These are phyloP conservation scores for Anableps anableps DNA, from an alignment of 2,797 vertebrate genomes.

Conservation along the genomic window DNA sequence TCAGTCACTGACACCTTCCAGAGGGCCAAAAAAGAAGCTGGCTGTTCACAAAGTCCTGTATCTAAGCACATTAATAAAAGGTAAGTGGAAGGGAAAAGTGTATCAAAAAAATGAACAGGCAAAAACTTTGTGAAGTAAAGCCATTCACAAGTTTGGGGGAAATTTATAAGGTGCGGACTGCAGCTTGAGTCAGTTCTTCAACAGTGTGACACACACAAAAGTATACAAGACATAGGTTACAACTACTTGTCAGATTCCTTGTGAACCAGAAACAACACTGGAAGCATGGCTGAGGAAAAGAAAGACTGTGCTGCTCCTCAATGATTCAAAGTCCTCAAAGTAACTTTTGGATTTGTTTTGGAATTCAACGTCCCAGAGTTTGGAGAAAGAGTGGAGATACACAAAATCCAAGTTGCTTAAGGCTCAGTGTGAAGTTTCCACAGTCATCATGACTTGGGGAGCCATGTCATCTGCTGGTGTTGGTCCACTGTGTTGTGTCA, in stretches of 20 bases:
- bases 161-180: neutral
- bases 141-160: neutral
- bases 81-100: neutral
- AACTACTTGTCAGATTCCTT: neutral
- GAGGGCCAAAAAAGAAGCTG: neutral
- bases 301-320: neutral
- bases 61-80: neutral
- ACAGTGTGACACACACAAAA: neutral
- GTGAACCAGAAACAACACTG: neutral
- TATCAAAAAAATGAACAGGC: neutral
- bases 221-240: neutral
- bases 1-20: neutral
- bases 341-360: no score
- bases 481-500: no score
- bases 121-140: neutral
- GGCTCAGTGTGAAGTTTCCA: no score
- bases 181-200: neutral
- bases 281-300: neutral
- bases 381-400: no score
- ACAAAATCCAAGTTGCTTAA: no score
- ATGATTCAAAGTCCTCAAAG: no score
- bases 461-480: no score
- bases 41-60: neutral
- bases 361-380: no score
- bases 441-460: no score